Evolutionary conservation across 2,797 vertebrate species (phyloP).

Genomic region (Phalloptychus januarius): DNA sequence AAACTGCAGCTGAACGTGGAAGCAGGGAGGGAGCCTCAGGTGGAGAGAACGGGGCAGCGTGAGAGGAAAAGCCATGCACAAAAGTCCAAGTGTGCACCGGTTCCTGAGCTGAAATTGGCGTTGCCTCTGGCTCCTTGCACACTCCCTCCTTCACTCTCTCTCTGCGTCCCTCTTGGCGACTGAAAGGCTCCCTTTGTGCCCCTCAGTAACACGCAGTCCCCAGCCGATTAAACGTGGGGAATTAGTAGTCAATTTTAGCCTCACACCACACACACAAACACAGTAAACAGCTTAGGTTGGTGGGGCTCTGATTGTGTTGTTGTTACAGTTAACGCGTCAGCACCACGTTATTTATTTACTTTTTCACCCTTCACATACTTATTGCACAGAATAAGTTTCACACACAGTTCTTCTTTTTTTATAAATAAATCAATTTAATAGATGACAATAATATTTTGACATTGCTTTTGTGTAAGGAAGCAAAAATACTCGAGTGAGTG

Average conservation of each 20-base stretch:
- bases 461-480: conserved; percentile 78
- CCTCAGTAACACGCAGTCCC: conserved; percentile 76
- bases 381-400: conserved; percentile 48
- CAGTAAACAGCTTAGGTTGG: conserved; percentile 77
- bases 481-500: conserved; percentile 74
- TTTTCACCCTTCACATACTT: conserved; percentile 34
- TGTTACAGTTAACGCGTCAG: conserved; percentile 77
- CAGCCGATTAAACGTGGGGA: conserved; percentile 86
- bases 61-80: conserved; percentile 67
- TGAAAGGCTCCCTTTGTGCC: conserved; percentile 77
- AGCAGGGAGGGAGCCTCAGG: conserved; percentile 59
- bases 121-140: conserved; percentile 72
- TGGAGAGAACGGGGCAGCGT: conserved; percentile 58
- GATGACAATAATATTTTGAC: conserved; percentile 79
- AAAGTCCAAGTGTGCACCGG: conserved; percentile 70
- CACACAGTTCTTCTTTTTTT: conserved; percentile 52
- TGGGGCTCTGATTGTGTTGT: conserved; percentile 73
- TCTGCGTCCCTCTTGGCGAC: conserved; percentile 55
- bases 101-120: conserved; percentile 74
- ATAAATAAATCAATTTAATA: conserved; percentile 85
- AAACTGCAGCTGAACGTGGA: conserved; percentile 47
- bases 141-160: conserved; percentile 57
- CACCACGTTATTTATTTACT: conserved; percentile 57
- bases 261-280: conserved; percentile 77
- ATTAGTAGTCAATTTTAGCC: conserved; percentile 86